Conservation (phyloP, 2,797 vertebrate species). For the Muraenolepis orangiensis region DNA sequence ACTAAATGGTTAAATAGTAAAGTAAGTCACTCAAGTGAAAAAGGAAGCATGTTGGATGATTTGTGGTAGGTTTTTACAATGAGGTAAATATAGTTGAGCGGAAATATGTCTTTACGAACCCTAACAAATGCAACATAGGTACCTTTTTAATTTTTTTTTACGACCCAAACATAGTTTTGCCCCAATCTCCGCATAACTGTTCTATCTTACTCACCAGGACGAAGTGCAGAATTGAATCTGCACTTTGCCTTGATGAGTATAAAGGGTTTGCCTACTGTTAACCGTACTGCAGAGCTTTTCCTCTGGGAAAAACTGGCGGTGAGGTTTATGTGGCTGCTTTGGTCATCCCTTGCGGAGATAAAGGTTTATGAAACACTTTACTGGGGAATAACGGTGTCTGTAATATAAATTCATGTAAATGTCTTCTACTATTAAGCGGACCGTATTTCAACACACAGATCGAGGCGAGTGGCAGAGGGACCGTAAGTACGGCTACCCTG, state of each 20-base stretch:
- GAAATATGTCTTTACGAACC: no score
- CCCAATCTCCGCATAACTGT: no score
- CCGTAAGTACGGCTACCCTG: constrained; percentile 88
- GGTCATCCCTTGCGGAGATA: not conserved
- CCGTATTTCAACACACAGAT: constrained; percentile 66
- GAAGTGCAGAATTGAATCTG: no score
- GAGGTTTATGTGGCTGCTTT: not conserved
- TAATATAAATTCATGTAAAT: no score
- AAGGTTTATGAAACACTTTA: not conserved
- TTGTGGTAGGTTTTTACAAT: not conserved
- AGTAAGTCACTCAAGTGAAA: not conserved
- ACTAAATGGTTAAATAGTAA: not conserved
- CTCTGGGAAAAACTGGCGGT: not conserved
- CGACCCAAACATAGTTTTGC: no score
- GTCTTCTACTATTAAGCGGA: not conserved
- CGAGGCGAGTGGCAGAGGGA: constrained; percentile 96
- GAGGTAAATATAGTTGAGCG: no score
- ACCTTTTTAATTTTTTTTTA: no score
- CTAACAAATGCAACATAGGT: no score
- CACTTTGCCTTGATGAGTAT: no score
- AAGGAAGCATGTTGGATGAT: not conserved
- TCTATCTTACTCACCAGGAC: no score
- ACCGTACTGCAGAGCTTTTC: not conserved
- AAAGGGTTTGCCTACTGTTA: no score
- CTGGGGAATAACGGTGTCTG: not conserved